Evolutionary conservation across 2,113 vertebrate species (phyloP), one percentile per base, ranked within the genome.

Genomic region (Apteryx owenii): DNA sequence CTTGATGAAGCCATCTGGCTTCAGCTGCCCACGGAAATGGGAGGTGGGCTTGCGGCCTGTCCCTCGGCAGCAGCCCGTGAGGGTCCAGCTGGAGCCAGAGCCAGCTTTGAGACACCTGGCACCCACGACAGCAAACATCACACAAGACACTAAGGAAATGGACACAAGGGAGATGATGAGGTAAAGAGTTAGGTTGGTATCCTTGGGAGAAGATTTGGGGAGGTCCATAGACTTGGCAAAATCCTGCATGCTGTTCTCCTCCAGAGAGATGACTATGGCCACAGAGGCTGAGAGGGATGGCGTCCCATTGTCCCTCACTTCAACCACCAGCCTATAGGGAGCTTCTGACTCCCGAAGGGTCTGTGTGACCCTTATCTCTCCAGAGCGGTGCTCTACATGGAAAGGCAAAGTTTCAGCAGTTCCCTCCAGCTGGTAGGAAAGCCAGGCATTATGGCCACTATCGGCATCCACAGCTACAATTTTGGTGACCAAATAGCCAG

Each of bases 391-490:
- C 40, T 98, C 98, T 66, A 99, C 98, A 42, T 97, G 98, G 82
- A 99, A 99, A 90, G 98, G 98, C 42, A 97, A 96, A 38, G 97
- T 93, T 88, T 99, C 98, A 19, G 95, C 84, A 4, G 98, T 89
- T 22, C 98, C 98, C 72, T 96, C 93, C 25, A 99, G 98, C 91
- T 98, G 98, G 92, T 99, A 99, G 77, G 98, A 98, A 81, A 99
- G 95, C 98, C 98, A 99, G 9, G 99, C 99, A 25, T 99, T 99
- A 93, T 99, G 98, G 48, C 99, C 99, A 70, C 99, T 99, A 96
- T 99, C 99, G 6, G 98, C 97, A 94, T 99, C 99, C 82, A 99
- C 98, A 13, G 98, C 99, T 40, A 99, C 99, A 22, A 99, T 93
- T 97, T 99, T 99, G 90, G 97, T 98, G 51, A 99, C 98, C 60